phyloP scores from a whole-genome alignment of 1,140 invertebrate genomes.

The Caenorhabditis elegans region DNA sequence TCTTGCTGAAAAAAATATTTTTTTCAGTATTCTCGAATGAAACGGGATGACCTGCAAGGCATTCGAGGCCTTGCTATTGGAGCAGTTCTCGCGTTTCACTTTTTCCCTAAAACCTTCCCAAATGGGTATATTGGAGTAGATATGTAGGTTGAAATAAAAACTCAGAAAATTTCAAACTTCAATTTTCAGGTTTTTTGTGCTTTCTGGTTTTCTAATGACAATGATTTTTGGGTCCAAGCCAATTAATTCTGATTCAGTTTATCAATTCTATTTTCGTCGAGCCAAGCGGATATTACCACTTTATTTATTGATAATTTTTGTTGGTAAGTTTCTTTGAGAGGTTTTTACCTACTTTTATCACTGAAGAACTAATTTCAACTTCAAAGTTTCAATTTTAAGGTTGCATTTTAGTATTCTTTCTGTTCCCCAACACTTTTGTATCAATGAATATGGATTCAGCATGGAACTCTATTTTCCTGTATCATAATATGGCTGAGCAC shows the following conservation, averaged over 20 bases:
- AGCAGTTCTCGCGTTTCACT: constrained; percentile 25
- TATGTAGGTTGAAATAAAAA: constrained; percentile 30
- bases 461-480: neutral
- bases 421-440: neutral
- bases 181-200: constrained; percentile 18
- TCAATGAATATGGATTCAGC: constrained; percentile 15
- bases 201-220: constrained; percentile 29
- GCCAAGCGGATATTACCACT: constrained; percentile 26
- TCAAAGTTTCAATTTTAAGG: neutral
- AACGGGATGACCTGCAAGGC: constrained; percentile 36
- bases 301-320: neutral
- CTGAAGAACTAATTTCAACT: no score
- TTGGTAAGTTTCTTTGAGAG: neutral
- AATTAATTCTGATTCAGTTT: constrained; percentile 1
- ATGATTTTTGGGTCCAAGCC: constrained; percentile 27
- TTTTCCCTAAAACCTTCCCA: constrained; percentile 24
- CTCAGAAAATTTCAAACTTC: neutral
- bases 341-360: no score
- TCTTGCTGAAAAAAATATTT: neutral
- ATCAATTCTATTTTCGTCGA: neutral
- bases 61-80: constrained; percentile 26
- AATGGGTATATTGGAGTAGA: constrained; percentile 40
- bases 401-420: neutral
- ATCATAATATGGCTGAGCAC: constrained; percentile 9
- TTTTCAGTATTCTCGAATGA: neutral